Conservation (phyloP, 2,113 vertebrate species). For the Serinus canaria region DNA sequence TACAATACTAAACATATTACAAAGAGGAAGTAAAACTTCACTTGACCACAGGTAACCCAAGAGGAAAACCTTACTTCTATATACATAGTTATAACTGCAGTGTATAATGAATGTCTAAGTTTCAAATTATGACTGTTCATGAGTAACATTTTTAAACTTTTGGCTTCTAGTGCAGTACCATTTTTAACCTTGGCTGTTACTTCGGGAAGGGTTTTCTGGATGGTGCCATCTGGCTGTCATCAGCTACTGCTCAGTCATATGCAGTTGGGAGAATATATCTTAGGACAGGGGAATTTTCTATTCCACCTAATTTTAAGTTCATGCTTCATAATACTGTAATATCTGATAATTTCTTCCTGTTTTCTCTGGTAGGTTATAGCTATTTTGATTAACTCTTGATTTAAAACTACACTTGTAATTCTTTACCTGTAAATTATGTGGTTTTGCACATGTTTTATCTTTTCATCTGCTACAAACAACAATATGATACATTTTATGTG, state of each 20-base stretch:
- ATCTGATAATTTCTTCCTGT: neutral
- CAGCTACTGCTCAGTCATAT: slow-evolving; percentile 2
- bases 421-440: neutral
- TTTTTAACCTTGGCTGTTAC: slow-evolving; percentile 42
- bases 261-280: neutral
- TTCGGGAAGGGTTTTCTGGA: neutral
- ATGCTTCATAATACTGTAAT: neutral
- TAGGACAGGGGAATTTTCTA: neutral
- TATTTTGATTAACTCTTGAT: neutral
- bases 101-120: neutral
- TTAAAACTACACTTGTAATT: neutral
- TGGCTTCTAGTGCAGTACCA: neutral
- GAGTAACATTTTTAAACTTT: neutral
- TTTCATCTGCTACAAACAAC: neutral
- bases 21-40: neutral
- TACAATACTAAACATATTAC: neutral
- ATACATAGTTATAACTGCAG: neutral
- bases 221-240: slow-evolving; percentile 31
- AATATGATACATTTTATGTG: neutral
- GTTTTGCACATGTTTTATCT: neutral
- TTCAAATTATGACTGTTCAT: neutral
- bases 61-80: neutral
- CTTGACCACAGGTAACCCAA: neutral
- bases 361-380: neutral
- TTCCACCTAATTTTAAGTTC: neutral